A percentile compares a stretch with the other conserved stretches of the same genome.
Conservation (phyloP, 2,888 invertebrate species). For the Celastrina argiolus region DNA sequence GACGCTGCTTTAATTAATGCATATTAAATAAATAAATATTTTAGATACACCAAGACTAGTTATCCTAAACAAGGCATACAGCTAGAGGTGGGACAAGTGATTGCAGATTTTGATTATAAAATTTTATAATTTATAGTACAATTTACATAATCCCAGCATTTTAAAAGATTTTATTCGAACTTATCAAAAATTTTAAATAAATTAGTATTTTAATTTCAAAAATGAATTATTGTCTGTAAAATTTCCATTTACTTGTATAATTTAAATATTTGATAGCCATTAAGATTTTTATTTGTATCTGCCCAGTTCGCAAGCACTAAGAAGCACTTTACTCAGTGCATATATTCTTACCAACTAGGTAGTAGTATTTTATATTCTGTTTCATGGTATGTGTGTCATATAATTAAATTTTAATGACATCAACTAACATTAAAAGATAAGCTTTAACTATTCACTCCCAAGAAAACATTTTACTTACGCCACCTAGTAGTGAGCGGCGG, state of each 20-base stretch:
- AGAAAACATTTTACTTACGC: not conserved
- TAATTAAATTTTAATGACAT: too few species aligned
- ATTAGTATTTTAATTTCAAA: conserved; percentile 3
- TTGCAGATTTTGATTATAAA: not conserved
- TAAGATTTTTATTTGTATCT: not conserved
- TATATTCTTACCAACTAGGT: too few species aligned
- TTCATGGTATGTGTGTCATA: too few species aligned
- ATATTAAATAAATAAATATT: too few species aligned
- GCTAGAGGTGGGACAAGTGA: not conserved
- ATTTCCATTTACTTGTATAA: not conserved
- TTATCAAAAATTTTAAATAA: not conserved
- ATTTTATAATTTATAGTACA: not conserved
- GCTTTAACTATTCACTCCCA: not conserved
- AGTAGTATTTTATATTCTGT: too few species aligned
- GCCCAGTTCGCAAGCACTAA: not conserved
- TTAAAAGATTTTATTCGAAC: not conserved
- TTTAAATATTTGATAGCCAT: not conserved
- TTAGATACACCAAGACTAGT: not conserved
- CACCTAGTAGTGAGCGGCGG: conserved; percentile 16
- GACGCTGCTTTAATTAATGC: too few species aligned
- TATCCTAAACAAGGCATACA: not conserved
- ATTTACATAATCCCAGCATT: not conserved
- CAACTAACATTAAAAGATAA: too few species aligned
- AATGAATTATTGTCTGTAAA: not conserved
- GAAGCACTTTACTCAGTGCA: too few species aligned